A percentile compares a stretch with the other conserved stretches of the same genome.
Conservation (phyloP, 1,140 invertebrate genomes). For the Saccostrea echinata region DNA sequence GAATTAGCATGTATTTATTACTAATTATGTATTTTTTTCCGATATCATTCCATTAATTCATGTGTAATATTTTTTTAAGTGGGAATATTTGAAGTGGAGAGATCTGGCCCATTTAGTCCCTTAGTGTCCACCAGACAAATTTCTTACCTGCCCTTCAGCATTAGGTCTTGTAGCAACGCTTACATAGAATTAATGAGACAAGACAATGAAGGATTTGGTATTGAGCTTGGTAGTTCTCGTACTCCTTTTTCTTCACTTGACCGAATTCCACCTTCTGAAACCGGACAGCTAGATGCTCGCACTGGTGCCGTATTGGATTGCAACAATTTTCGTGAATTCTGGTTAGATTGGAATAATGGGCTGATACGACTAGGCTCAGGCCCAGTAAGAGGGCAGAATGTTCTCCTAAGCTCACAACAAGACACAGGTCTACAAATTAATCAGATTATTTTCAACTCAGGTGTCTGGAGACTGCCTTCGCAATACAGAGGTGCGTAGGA, state of each 20-base stretch:
- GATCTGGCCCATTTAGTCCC: neutral
- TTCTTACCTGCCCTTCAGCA: neutral
- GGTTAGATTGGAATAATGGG: neutral
- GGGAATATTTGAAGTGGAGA: neutral
- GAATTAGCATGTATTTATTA: too few relatives aligned
- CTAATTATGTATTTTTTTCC: too few relatives aligned
- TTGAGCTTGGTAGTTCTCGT: neutral
- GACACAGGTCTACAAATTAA: neutral
- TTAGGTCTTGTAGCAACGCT: neutral
- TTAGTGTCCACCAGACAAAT: neutral
- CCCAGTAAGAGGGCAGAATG: neutral
- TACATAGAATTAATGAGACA: neutral
- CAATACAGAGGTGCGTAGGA: neutral
- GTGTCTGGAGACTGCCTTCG: neutral
- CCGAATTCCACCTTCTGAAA: neutral
- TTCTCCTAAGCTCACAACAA: neutral
- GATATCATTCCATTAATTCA: too few relatives aligned
- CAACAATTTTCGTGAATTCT: conserved; percentile 9
- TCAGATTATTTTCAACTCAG: neutral
- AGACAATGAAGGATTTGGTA: neutral
- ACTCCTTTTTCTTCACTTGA: neutral
- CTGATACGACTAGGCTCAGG: neutral
- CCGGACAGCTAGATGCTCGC: neutral
- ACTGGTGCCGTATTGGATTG: neutral
- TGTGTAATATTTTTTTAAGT: neutral